Conservation (phyloP, 2,888 invertebrate genomes). For the Stenolophus ochropezus region DNA sequence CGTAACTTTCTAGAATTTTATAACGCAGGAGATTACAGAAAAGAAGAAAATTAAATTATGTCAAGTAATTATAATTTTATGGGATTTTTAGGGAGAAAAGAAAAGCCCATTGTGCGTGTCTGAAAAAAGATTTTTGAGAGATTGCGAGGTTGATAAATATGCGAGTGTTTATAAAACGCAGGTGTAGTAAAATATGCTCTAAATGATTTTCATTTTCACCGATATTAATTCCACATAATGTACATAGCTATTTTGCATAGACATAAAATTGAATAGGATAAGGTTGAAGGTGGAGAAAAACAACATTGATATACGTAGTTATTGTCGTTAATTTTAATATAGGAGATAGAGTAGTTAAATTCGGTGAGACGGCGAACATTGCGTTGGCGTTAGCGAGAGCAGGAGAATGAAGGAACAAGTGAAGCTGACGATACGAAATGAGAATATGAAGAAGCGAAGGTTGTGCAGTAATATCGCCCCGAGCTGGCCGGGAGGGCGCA, state of each 20-base stretch:
- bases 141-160: not conserved
- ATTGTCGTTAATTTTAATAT: slow-evolving; percentile 29
- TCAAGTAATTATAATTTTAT: too few species aligned
- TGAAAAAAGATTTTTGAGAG: too few species aligned
- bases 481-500: not conserved
- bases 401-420: slow-evolving; percentile 9
- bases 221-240: not conserved
- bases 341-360: slow-evolving; percentile 17
- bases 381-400: not conserved
- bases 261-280: slow-evolving; percentile 30
- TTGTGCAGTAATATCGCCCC: slow-evolving; percentile 34
- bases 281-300: not conserved
- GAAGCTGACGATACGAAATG: slow-evolving; percentile 37
- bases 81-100: too few species aligned
- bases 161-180: not conserved
- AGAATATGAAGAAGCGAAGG: slow-evolving; percentile 45
- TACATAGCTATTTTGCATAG: slow-evolving; percentile 13
- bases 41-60: too few species aligned
- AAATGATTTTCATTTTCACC: slow-evolving; percentile 16
- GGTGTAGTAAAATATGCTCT: slow-evolving; percentile 9
- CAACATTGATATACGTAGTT: slow-evolving; percentile 30
- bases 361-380: slow-evolving; percentile 17
- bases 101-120: too few species aligned
- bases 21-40: too few species aligned
- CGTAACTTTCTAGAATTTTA: too few species aligned